Evolutionary conservation across 2,888 invertebrate species (phyloP), one percentile per base, ranked within the genome.

Genomic region (Clepsis dumicolana): DNA sequence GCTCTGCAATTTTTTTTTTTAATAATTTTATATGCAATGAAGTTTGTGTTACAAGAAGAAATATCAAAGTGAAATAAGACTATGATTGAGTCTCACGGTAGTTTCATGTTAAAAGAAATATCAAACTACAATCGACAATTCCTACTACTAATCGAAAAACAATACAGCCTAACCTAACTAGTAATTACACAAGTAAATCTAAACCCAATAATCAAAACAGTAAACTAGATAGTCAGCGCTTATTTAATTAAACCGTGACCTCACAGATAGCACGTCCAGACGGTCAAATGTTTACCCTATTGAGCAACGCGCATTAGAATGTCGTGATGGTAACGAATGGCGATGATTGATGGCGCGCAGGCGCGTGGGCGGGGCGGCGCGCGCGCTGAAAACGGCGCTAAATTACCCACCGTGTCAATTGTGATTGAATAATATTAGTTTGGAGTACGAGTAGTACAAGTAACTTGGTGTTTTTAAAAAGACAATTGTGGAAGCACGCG

Each of bases 311-410:
- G 50, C 65, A 91, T 91, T 90, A 91, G 87, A 88, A 85, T 84
- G 91, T 90, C 91, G 87, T 83, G 84, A 48, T 80, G 85, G 83
- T 85, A 88, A 88, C 84, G 82, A 84, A 86, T 83, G 81, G 85
- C 82, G 79, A 78, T 90, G 93, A 92, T 91, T 90, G 91, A 91
- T 92, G 82, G 84, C 77, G 74, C 65, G 71, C 72, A 65, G 68
- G 72, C 70, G 86, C 82, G 89, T 88, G 83, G 87, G 89, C 85
- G 85, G 85, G 79, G 12, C 77, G 73, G 75, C 81, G 75, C 80
- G 83, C 81, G 84, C 86, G 86, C 80, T 76, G 87, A 89, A 73
- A 67, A 57, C 65, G 60, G 35, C 57, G 64, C 64, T 64, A 65
- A 62, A 68, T 88, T 88, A 89, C 85, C 86, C 80, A 77, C 76